These are phyloP conservation scores for Nothura maculosa DNA, from an alignment of 2,797 vertebrate genomes.

Conservation along the genomic window DNA sequence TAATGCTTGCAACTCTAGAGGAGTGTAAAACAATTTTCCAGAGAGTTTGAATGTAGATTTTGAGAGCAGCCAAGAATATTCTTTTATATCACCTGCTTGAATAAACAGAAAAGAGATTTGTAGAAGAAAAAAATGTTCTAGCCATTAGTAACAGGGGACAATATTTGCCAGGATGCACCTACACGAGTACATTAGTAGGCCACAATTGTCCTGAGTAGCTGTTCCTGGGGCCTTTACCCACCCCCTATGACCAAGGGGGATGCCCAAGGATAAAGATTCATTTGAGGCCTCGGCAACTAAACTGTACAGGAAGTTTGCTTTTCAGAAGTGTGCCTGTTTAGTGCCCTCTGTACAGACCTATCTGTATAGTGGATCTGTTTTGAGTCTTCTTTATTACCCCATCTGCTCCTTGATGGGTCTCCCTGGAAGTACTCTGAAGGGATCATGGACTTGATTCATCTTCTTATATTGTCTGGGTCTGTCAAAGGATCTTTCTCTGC, in stretches of 20 bases:
- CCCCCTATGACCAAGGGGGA: too few relatives aligned
- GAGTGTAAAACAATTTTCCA: conserved; percentile 19
- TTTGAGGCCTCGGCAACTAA: background rate
- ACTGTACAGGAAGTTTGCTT: background rate
- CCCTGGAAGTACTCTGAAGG: background rate
- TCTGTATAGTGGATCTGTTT: rapidly evolving
- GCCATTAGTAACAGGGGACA: background rate
- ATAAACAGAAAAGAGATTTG: background rate
- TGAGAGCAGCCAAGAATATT: background rate
- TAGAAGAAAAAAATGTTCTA: conserved; percentile 14
- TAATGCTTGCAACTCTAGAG: background rate
- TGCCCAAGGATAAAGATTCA: background rate
- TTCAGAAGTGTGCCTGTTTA: background rate
- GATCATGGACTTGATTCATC: background rate
- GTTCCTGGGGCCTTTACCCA: background rate
- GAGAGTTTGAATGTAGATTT: background rate
- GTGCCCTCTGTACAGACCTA: too few relatives aligned
- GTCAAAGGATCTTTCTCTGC: background rate
- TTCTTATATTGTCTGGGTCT: background rate
- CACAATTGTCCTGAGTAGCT: background rate
- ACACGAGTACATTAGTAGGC: background rate
- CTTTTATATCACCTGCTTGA: background rate
- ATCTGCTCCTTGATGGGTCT: background rate
- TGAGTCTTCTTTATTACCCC: background rate
- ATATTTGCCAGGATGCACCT: background rate